Evolutionary conservation across 1,140 invertebrate genomes (phyloP).

Genomic region (Platorchestia sp.): DNA sequence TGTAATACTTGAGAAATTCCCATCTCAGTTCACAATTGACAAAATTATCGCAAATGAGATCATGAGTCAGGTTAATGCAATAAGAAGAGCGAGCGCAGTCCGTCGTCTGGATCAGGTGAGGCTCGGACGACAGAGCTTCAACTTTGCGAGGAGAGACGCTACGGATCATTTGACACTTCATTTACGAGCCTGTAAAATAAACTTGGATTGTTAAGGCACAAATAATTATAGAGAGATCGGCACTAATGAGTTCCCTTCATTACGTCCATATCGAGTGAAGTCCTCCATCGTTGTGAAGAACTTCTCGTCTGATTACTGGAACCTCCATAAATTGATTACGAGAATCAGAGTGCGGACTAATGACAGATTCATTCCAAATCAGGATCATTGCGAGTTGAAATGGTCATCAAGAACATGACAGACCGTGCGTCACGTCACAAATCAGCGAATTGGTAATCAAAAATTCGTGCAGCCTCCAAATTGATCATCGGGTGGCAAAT

Average conservation of each 20-base stretch:
- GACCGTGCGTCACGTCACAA: neutral
- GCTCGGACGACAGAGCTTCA: neutral
- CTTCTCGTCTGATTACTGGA: neutral
- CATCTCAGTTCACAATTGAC: neutral
- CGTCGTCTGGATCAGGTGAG: neutral
- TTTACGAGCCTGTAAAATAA: constrained; percentile 31
- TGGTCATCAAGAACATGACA: neutral
- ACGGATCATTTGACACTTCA: constrained; percentile 32
- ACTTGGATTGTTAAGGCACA: constrained; percentile 36
- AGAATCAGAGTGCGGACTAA: neutral
- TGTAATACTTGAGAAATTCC: neutral
- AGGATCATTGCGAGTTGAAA: neutral
- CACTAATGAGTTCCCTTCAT: constrained; percentile 30
- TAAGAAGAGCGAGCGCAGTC: neutral
- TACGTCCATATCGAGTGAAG: neutral
- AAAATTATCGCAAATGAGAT: neutral
- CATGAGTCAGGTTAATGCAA: neutral
- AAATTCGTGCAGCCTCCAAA: neutral
- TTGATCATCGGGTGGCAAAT: neutral
- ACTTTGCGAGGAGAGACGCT: neutral
- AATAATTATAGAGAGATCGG: constrained; percentile 13
- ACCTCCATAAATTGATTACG: neutral
- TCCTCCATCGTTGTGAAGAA: neutral
- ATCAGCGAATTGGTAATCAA: neutral
- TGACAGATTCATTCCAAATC: constrained; percentile 8